Base-by-base conservation (phyloP, 2,113 vertebrate species). In the Varanus salvator region DNA sequence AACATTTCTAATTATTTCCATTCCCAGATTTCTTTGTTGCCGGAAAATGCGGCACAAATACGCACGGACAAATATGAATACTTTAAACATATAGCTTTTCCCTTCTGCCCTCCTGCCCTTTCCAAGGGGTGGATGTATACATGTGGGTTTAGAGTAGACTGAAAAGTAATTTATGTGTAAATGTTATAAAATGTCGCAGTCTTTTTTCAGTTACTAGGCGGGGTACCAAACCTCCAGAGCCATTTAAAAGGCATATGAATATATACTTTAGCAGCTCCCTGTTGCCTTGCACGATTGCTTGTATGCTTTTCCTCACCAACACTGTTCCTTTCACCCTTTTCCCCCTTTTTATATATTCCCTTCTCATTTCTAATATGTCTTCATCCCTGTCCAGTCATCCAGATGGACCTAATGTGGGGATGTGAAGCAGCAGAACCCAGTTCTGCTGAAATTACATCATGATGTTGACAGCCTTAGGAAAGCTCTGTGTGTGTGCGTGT, bases 271-370 rank as follows among this genome's bases (percentile, higher is more conserved):
- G 91, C 85, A 93, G 64, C 0, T 0, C 0, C 0, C 87, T 89
- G 83, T 90, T 90, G 91, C 75, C 91, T 85, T 80, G 81, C 81
- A 2, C 57, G 75, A 64, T 0, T 0, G 75, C 64, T 86, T 90
- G 90, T 87, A 80, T 92, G 91, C 89, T 94, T 97, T 96, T 92
- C 92, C 92, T 96, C 94, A 94, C 54, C n/a, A 14, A 74, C 54
- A 50, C 87, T 52, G 64, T 48, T 81, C 86, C 66, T 31, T 44
- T 44, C 38, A 44, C 15, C 38, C 1, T 27, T 15, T 31, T 60
- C 0, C 9, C 15, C 52, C 12, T 85, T 80, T 89, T 91, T 93
- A 93, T 23, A 93, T 90, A 82, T 93, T 88, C 50, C 84, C 66
- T 75, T 83, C 94, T 90, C 80, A 44, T 89, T 57, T 90, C 60